Percentiles rank a stretch among this genome's conserved stretches.
phyloP scores from a whole-genome alignment of 2,113 vertebrate species.

The Dipodomys spectabilis region DNA sequence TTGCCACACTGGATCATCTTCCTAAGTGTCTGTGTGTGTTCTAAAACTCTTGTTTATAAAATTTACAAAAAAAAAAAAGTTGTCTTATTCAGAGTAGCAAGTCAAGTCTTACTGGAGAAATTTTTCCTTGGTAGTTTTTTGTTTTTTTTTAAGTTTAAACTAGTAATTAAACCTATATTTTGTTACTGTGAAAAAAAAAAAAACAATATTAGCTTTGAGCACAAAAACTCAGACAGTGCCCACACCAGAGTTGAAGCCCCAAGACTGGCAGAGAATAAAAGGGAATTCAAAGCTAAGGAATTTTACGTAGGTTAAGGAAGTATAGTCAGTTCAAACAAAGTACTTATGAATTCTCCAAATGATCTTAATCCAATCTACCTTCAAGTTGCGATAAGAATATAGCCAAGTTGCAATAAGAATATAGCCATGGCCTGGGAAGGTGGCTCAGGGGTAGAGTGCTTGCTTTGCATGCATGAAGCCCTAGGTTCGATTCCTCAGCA shows the following conservation, averaged over 20 bases:
- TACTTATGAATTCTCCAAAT: neutral
- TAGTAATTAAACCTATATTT: conserved; percentile 86
- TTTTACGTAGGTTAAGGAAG: neutral
- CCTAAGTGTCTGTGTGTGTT: conserved; percentile 76
- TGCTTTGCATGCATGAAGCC: too few relatives aligned
- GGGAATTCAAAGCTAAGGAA: conserved; percentile 19
- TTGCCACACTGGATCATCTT: conserved; percentile 76
- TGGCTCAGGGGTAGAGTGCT: too few relatives aligned
- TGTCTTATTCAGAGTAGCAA: conserved; percentile 76
- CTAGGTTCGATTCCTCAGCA: too few relatives aligned
- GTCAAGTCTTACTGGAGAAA: conserved; percentile 76
- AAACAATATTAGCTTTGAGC: too few relatives aligned
- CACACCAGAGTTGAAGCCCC: too few relatives aligned
- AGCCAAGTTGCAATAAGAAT: neutral
- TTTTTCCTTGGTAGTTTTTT: conserved; percentile 72
- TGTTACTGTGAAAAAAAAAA: conserved; percentile 83
- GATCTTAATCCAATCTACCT: neutral
- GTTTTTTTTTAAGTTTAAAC: conserved; percentile 78
- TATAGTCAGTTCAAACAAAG: neutral
- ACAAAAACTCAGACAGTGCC: too few relatives aligned
- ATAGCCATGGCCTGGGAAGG: neutral
- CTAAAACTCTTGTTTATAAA: conserved; percentile 83
- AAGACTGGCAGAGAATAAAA: neutral
- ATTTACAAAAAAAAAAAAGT: conserved; percentile 67
- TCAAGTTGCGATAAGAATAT: neutral